Evolutionary conservation across 1,140 invertebrate species (phyloP).

Genomic region (Tribolium castaneum): DNA sequence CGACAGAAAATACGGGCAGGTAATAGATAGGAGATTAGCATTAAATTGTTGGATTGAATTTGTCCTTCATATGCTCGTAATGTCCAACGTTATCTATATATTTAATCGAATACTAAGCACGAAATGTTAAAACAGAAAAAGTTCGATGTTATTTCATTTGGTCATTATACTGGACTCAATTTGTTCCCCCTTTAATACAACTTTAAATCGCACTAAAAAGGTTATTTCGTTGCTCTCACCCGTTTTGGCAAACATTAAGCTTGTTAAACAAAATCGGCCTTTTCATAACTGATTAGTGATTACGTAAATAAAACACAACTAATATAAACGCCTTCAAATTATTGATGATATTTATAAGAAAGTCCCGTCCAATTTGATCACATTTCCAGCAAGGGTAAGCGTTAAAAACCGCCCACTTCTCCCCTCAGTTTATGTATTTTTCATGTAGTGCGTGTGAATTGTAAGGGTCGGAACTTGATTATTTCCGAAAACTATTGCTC

Average conservation of each 20-base stretch:
- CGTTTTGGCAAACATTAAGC: too few species aligned
- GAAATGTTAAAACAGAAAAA: slow-evolving; percentile 33
- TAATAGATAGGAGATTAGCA: slow-evolving; percentile 35
- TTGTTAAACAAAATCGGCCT: too few species aligned
- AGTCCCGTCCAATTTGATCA: not conserved
- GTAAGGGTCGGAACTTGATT: slow-evolving; percentile 31
- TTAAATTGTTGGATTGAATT: slow-evolving; percentile 38
- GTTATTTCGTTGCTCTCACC: too few species aligned
- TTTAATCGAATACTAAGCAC: slow-evolving; percentile 34
- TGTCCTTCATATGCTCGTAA: slow-evolving; percentile 38
- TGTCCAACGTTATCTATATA: slow-evolving; percentile 35
- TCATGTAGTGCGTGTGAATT: slow-evolving; percentile 37
- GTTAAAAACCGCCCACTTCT: slow-evolving; percentile 29
- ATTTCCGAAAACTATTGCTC: slow-evolving; percentile 25
- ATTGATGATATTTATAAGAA: slow-evolving; percentile 1
- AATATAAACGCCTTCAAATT: not conserved
- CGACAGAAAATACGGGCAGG: slow-evolving; percentile 2
- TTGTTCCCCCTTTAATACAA: not conserved
- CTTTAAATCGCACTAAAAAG: slow-evolving; percentile 11
- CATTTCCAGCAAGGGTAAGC: slow-evolving; percentile 12
- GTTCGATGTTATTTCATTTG: slow-evolving; percentile 17
- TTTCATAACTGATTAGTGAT: too few species aligned
- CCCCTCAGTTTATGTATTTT: slow-evolving; percentile 24
- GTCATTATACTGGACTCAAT: slow-evolving; percentile 18
- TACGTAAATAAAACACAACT: too few species aligned